Evolutionary conservation across 2,797 vertebrate species (phyloP).

Genomic region (Sebastes cheni): DNA sequence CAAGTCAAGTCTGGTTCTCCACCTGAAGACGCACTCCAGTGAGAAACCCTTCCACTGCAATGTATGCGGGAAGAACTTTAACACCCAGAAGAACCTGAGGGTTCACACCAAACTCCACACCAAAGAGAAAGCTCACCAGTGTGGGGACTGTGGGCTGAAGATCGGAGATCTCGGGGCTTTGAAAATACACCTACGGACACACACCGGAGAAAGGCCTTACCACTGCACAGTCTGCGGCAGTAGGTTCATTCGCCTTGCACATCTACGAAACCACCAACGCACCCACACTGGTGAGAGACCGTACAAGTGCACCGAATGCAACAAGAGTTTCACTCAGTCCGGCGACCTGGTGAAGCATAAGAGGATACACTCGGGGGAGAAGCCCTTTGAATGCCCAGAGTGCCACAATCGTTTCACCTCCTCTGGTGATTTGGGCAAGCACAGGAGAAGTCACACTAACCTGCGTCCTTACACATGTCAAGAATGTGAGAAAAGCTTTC

Average conservation of each 20-base stretch:
- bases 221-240: slow-evolving; percentile 82
- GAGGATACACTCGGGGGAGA: slow-evolving; percentile 82
- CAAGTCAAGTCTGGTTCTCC: slow-evolving; percentile 77
- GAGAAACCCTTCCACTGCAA: slow-evolving; percentile 79
- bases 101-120: slow-evolving; percentile 81
- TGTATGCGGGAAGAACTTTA: slow-evolving; percentile 79
- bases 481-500: slow-evolving; percentile 81
- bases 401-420: slow-evolving; percentile 82
- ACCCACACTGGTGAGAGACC: slow-evolving; percentile 84
- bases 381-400: slow-evolving; percentile 82
- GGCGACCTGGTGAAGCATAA: slow-evolving; percentile 84
- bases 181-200: slow-evolving; percentile 81
- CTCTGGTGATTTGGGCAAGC: slow-evolving; percentile 83
- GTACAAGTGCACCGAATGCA: slow-evolving; percentile 80
- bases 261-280: slow-evolving; percentile 83
- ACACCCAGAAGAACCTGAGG: slow-evolving; percentile 75
- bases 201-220: slow-evolving; percentile 82
- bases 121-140: slow-evolving; percentile 78
- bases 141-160: slow-evolving; percentile 81
- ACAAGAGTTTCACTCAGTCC: slow-evolving; percentile 83
- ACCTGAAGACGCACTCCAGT: slow-evolving; percentile 78
- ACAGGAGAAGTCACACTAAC: slow-evolving; percentile 81
- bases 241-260: slow-evolving; percentile 78
- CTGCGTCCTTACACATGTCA: slow-evolving; percentile 81
- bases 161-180: slow-evolving; percentile 78